Evolutionary conservation across 1,140 invertebrate genomes (phyloP).

Genomic region (Notospermus geniculatus): DNA sequence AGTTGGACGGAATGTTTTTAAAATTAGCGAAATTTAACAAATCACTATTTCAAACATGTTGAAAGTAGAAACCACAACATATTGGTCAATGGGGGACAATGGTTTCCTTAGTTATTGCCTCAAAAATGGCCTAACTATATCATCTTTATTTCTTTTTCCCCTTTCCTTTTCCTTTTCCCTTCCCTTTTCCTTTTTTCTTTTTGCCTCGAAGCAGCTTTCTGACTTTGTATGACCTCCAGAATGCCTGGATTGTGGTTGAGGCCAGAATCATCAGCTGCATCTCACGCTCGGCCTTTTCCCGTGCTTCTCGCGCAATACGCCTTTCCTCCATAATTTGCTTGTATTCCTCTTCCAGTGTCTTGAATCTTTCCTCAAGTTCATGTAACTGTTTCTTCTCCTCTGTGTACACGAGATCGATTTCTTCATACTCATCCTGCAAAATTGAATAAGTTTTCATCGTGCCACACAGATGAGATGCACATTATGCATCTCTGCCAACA

Average conservation of each 20-base stretch:
- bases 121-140: too few species aligned
- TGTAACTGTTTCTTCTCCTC: constrained; percentile 55
- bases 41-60: too few species aligned
- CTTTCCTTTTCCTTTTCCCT: constrained; percentile 35
- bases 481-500: neutral
- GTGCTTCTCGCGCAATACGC: constrained; percentile 40
- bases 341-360: constrained; percentile 52
- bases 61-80: too few species aligned
- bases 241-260: constrained; percentile 53
- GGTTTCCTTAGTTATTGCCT: too few species aligned
- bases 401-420: constrained; percentile 51
- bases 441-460: neutral
- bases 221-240: constrained; percentile 56
- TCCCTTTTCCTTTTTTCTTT: constrained; percentile 46
- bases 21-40: too few species aligned
- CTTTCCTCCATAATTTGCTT: constrained; percentile 48
- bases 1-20: too few species aligned
- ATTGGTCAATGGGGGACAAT: too few species aligned
- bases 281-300: constrained; percentile 48
- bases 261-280: constrained; percentile 47
- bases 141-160: constrained; percentile 25
- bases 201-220: constrained; percentile 51
- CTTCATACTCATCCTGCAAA: constrained; percentile 52
- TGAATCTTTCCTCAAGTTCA: constrained; percentile 54
- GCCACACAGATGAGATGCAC: constrained; percentile 1